Evolutionary conservation across 1,140 invertebrate genomes (phyloP).

Genomic region (Drosophila kohkoa): DNA sequence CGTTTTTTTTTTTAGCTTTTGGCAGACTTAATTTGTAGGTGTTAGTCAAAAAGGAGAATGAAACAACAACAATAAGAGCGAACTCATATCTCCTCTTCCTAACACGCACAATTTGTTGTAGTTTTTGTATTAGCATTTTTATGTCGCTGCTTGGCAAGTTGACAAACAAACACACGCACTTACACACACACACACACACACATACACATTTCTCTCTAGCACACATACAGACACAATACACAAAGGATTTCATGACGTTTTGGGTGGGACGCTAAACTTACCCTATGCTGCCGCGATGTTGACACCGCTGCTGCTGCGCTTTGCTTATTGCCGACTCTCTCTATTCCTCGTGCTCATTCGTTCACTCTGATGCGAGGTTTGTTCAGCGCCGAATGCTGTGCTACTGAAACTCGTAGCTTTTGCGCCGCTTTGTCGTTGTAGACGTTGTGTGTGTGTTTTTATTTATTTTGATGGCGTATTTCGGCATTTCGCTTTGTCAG

Average conservation of each 20-base stretch:
- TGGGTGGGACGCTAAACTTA: conserved; percentile 70
- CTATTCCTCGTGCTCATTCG: conserved; percentile 22
- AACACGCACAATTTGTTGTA: conserved; percentile 51
- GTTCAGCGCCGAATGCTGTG: conserved; percentile 73
- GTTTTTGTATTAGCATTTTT: conserved; percentile 81
- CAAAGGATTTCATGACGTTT: conserved; percentile 77
- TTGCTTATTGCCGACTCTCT: conserved; percentile 33
- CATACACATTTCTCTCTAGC: conserved; percentile 12
- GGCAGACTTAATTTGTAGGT: conserved; percentile 67
- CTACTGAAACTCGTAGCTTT: conserved; percentile 70
- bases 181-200: conserved; percentile 25
- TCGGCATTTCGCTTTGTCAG: conserved; percentile 76
- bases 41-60: conserved; percentile 11
- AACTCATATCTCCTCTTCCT: no score
- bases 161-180: conserved; percentile 71
- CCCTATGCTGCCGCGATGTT: conserved; percentile 42
- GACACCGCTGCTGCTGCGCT: conserved; percentile 36
- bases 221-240: conserved; percentile 49
- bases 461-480: conserved; percentile 83
- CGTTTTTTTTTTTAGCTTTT: neutral
- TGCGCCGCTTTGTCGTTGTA: conserved; percentile 38
- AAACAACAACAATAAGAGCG: conserved; percentile 2
- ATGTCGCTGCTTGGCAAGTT: conserved; percentile 66
- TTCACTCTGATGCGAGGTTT: conserved; percentile 3
- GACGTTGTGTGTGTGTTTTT: conserved; percentile 42